A percentile compares a stretch with the other conserved stretches of the same genome.
Evolutionary conservation across 2,888 invertebrate species (phyloP).

Genomic region (Ochropleura plecta): DNA sequence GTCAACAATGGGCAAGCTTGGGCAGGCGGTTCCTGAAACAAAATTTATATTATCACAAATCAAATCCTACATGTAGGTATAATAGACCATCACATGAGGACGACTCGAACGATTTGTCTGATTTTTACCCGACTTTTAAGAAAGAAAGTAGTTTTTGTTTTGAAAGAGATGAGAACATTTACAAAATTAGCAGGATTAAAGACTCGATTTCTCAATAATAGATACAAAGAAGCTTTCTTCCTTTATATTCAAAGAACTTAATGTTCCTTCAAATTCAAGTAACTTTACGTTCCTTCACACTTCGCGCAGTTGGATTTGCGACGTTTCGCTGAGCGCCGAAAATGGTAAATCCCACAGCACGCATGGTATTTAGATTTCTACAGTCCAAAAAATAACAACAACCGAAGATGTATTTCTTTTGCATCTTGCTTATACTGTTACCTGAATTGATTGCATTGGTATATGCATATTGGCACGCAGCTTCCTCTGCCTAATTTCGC

Average conservation of each 20-base stretch:
- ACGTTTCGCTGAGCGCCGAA: not conserved
- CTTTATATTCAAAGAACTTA: not conserved
- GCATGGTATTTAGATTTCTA: not conserved
- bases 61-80: no score
- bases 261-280: not conserved
- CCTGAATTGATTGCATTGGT: constrained; percentile 87
- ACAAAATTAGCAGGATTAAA: no score
- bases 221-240: not conserved
- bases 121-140: no score
- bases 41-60: not conserved
- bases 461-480: constrained; percentile 84
- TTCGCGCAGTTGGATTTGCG: not conserved
- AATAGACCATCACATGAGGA: no score
- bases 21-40: constrained; percentile 81
- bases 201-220: not conserved
- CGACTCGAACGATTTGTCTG: no score
- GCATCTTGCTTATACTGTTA: constrained; percentile 54
- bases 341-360: not conserved
- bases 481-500: constrained; percentile 86
- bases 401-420: not conserved
- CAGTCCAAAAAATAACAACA: not conserved
- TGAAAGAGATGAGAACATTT: no score
- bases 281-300: not conserved
- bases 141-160: no score
- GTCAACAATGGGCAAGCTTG: constrained; percentile 82